A percentile compares a stretch with the other conserved stretches of the same genome.
These are phyloP conservation scores for Falco punctatus DNA, from an alignment of 2,113 vertebrate species.

Conservation along the genomic window DNA sequence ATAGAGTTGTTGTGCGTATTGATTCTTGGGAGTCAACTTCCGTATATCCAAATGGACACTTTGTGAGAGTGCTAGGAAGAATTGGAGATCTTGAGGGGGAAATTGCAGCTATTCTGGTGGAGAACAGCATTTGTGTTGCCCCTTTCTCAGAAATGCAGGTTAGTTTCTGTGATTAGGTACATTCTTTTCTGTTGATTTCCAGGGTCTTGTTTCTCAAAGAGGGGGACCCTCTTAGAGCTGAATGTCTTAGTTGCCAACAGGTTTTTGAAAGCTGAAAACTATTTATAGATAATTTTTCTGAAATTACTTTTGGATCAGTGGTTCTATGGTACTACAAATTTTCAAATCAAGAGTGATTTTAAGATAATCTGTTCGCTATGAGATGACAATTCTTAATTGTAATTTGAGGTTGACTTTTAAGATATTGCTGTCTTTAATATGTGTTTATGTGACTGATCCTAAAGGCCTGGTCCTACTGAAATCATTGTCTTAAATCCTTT, in stretches of 20 bases:
- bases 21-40: conserved; percentile 95
- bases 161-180: background rate
- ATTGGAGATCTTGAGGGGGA: conserved; percentile 93
- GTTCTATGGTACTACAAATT: background rate
- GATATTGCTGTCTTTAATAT: background rate
- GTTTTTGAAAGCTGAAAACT: background rate
- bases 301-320: background rate
- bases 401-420: background rate
- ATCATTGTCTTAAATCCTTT: background rate
- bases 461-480: background rate
- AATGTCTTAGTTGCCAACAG: background rate
- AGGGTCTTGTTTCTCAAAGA: background rate
- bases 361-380: background rate
- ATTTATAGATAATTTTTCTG: background rate
- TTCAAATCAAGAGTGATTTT: background rate
- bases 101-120: conserved; percentile 90
- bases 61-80: conserved; percentile 88
- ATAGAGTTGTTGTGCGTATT: conserved; percentile 90
- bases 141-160: conserved; percentile 97
- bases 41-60: conserved; percentile 93
- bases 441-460: background rate
- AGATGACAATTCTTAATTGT: background rate
- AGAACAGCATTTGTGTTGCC: conserved; percentile 88
- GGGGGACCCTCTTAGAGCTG: background rate
- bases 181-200: background rate